Conservation (phyloP, 1,140 invertebrate species). For the Bombus sibiricus region DNA sequence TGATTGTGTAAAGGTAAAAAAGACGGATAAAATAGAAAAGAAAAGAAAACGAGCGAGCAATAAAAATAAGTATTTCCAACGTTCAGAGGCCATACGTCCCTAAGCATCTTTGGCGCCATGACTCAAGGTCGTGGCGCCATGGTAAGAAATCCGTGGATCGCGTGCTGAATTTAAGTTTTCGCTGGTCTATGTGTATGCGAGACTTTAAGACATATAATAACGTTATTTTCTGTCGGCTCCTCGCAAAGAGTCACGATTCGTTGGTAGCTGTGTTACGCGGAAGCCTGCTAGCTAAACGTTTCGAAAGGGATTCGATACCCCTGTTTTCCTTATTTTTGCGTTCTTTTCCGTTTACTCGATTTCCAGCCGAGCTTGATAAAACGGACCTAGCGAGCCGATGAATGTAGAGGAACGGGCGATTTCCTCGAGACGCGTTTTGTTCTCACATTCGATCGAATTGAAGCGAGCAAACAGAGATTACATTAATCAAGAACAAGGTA, state of each 20-base stretch:
- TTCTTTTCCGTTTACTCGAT: not conserved
- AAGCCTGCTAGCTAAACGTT: conserved; percentile 67
- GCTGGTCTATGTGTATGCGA: conserved; percentile 63
- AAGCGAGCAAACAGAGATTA: too few species aligned
- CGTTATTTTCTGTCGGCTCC: conserved; percentile 76
- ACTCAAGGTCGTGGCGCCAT: conserved; percentile 68
- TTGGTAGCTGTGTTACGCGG: conserved; percentile 75
- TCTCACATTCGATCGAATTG: not conserved
- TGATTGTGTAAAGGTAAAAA: not conserved
- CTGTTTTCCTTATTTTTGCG: conserved; percentile 36
- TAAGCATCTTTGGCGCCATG: conserved; percentile 50
- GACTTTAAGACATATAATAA: conserved; percentile 73
- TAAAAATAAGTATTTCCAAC: conserved; percentile 21
- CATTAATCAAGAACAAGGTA: conserved; percentile 31
- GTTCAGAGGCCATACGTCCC: conserved; percentile 29
- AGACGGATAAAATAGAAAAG: not conserved
- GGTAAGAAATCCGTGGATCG: conserved; percentile 71
- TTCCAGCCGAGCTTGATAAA: not conserved
- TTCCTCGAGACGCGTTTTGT: not conserved
- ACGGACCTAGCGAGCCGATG: too few species aligned
- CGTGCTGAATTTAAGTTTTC: conserved; percentile 72
- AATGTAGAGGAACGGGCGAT: too few species aligned
- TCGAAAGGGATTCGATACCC: conserved; percentile 22
- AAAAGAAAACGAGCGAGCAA: not conserved
- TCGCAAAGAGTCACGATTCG: conserved; percentile 76